A percentile compares a stretch with the other conserved stretches of the same genome.
These are phyloP conservation scores for Malurus leucopterus DNA, from an alignment of 2,797 vertebrate species.

Conservation along the genomic window DNA sequence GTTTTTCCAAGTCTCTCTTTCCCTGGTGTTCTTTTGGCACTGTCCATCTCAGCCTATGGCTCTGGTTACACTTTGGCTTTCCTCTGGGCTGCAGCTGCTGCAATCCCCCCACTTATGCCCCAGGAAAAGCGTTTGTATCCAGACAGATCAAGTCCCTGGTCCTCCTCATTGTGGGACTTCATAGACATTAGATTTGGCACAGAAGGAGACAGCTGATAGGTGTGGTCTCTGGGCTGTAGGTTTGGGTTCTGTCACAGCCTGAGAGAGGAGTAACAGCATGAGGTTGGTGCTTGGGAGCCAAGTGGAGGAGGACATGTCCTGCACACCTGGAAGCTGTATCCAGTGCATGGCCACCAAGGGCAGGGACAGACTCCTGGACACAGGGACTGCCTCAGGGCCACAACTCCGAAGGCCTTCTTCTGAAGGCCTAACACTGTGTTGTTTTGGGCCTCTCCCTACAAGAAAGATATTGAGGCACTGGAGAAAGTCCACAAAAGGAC, in stretches of 20 bases:
- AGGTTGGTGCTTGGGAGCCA: not conserved
- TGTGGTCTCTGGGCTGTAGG: not conserved
- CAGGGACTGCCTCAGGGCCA: not conserved
- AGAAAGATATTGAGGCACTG: not conserved
- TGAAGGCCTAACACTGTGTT: not conserved
- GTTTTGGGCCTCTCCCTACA: not conserved
- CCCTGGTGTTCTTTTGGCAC: not conserved
- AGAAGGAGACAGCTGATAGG: not conserved
- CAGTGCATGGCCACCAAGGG: not conserved
- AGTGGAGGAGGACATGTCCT: rapidly evolving
- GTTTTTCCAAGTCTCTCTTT: not conserved
- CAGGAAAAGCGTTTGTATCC: not conserved
- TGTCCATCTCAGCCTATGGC: not conserved
- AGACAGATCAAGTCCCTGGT: not conserved
- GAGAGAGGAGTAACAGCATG: not conserved
- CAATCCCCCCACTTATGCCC: not conserved
- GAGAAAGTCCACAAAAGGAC: not conserved
- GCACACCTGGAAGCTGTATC: not conserved
- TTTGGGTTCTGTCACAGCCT: not conserved
- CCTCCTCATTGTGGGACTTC: not conserved
- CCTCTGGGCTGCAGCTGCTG: not conserved
- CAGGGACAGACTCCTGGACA: not conserved
- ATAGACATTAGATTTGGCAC: not conserved
- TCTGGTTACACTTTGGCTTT: not conserved
- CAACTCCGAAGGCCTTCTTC: not conserved